A percentile compares a stretch with the other conserved stretches of the same genome.
phyloP scores from a whole-genome alignment of 2,797 vertebrate species.

The Novumbra hubbsi region DNA sequence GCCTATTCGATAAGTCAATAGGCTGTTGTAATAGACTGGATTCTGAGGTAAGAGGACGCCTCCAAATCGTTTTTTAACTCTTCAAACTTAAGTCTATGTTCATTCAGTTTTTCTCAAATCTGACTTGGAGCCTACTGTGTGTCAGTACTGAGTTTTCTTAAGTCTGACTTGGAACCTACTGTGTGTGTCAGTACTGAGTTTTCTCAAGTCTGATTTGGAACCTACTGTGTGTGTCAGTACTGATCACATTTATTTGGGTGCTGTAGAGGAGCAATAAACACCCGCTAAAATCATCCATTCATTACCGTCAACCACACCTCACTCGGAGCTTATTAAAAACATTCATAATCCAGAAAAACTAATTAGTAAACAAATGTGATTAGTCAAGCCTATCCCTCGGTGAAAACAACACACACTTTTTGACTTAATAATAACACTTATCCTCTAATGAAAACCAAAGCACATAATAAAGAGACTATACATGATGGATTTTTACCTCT shows the following conservation, averaged over 20 bases:
- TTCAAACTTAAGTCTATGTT: too few relatives aligned
- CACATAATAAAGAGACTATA: background rate
- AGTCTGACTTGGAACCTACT: too few relatives aligned
- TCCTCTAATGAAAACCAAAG: background rate
- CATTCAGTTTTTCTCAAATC: too few relatives aligned
- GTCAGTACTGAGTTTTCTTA: conserved; percentile 72
- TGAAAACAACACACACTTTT: conserved; percentile 63
- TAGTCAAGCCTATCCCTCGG: conserved; percentile 64
- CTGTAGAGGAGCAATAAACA: conserved; percentile 73
- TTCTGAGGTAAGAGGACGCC: too few relatives aligned
- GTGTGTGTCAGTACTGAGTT: conserved; percentile 74
- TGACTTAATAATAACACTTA: conserved; percentile 33
- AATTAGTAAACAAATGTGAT: conserved; percentile 84
- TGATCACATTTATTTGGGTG: conserved; percentile 81
- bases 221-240: conserved; percentile 71
- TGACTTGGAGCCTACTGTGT: conserved; percentile 40
- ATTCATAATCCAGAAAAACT: conserved; percentile 76
- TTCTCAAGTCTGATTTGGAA: too few relatives aligned
- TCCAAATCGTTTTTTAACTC: too few relatives aligned
- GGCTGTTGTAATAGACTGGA: conserved; percentile 54
- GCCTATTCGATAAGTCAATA: conserved; percentile 82
- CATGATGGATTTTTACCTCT: background rate
- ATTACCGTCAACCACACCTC: conserved; percentile 82
- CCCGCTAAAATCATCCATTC: conserved; percentile 80
- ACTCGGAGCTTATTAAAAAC: conserved; percentile 83